A percentile compares a stretch with the other conserved stretches of the same genome.
phyloP scores from a whole-genome alignment of 2,888 invertebrate genomes.

The Plebejus anna region DNA sequence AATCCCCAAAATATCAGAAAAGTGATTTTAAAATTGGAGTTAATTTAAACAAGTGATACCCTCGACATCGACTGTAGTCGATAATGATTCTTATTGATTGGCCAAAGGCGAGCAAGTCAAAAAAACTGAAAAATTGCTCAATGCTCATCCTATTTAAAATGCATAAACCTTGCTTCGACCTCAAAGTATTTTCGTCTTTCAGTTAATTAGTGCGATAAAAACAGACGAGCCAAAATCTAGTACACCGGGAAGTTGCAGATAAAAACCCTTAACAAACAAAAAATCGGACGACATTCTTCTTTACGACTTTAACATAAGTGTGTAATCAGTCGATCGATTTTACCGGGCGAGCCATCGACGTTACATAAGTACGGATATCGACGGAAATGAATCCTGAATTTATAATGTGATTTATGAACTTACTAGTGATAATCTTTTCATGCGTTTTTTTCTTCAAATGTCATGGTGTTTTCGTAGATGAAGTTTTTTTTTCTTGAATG shows the following conservation, averaged over 20 bases:
- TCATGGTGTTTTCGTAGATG: no score
- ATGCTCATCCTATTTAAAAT: conserved; percentile 11
- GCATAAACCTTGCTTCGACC: conserved; percentile 12
- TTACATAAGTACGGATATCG: background rate
- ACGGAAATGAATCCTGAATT: background rate
- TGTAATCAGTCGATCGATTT: conserved; percentile 70
- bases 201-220: conserved; percentile 21
- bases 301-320: conserved; percentile 68
- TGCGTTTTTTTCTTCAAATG: no score
- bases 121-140: background rate
- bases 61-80: background rate
- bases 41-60: background rate
- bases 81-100: background rate
- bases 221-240: conserved; percentile 24
- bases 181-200: conserved; percentile 4
- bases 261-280: conserved; percentile 27
- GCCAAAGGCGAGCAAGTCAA: background rate
- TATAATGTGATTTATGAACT: no score
- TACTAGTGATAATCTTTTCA: no score
- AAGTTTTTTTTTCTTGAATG: no score
- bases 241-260: conserved; percentile 24
- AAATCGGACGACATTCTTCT: conserved; percentile 73
- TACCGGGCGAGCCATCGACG: background rate
- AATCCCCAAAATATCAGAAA: no score
- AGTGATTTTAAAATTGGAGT: background rate